phyloP scores from a whole-genome alignment of 2,797 vertebrate species.

The Natrix natrix region DNA sequence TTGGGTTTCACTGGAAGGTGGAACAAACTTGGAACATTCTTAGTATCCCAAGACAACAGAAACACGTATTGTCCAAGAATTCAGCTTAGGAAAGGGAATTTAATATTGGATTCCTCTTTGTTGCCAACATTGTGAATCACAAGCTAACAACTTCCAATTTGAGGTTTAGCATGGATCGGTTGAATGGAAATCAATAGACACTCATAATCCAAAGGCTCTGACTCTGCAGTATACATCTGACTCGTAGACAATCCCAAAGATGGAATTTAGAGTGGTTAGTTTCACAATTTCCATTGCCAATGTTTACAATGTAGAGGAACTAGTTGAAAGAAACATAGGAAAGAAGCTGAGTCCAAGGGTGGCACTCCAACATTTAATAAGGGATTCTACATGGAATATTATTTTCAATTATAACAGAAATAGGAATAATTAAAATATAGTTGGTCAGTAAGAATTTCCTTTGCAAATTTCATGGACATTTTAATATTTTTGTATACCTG shows the following conservation, averaged over 20 bases:
- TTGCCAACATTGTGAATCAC: not conserved
- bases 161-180: not conserved
- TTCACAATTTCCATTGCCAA: not conserved
- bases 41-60: not conserved
- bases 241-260: not conserved
- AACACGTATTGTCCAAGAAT: not conserved
- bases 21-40: not conserved
- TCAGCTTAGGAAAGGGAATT: not conserved
- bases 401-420: not conserved
- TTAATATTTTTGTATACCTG: not conserved
- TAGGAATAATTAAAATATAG: not conserved
- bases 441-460: not conserved
- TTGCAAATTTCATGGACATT: not conserved
- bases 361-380: not conserved
- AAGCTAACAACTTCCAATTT: not conserved
- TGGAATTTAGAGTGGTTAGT: not conserved
- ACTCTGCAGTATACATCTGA: not conserved
- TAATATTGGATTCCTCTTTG: not conserved
- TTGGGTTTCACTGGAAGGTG: not conserved
- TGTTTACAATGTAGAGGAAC: not conserved
- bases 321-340: not conserved
- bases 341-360: not conserved
- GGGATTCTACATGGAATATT: not conserved
- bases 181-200: not conserved
- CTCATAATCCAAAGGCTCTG: not conserved